Evolutionary conservation across 2,888 invertebrate species (phyloP), one percentile per base, ranked within the genome.

Genomic region (Platypus cylindrus): DNA sequence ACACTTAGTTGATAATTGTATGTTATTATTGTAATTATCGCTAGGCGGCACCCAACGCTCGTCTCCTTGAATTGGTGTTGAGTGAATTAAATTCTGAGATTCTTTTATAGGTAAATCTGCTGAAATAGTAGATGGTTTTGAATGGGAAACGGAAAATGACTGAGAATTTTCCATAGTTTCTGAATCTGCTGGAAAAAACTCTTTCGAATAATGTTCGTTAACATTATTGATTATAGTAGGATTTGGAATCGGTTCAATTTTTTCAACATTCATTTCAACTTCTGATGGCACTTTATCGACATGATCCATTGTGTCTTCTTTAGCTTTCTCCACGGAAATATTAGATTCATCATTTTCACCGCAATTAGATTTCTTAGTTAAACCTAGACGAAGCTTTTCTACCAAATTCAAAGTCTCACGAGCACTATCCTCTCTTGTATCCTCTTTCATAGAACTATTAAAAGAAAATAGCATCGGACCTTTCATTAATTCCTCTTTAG

Each of bases 361-460:
- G 30, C 54, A 51, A 2, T 45, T 67, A 12, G 74, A 70, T 57
- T 78, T 80, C 53, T 79, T 78, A 18, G 68, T 70, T 49, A 81
- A 65, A 52, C 77, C 76, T 70, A 78, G 71, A 30, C 87, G 68
- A 12, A 90, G 63, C 52, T 89, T 84, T 17, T 40, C 37, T 3
- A 90, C 82, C 17, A 90, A 66, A 62, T 85, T 79, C 40, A 83
- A 64, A 0, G 89, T 89, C 56, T 85, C 87, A 42, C 82, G 70
- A 0, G 82, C 81, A 48, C 81, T 81, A 50, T 82, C 81, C 56
- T 87, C 87, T 53, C 81, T 81, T 2, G 79, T 75, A 54, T 83
- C 82, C 53, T 81, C 81, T 52, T 79, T 78, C 52, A 79, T 76
- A 43, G 79, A 38, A 27, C 72, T 71, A 44, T 71, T 73, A 37